Evolutionary conservation across 2,797 vertebrate genomes (phyloP).

Genomic region (Ammospiza maritima): DNA sequence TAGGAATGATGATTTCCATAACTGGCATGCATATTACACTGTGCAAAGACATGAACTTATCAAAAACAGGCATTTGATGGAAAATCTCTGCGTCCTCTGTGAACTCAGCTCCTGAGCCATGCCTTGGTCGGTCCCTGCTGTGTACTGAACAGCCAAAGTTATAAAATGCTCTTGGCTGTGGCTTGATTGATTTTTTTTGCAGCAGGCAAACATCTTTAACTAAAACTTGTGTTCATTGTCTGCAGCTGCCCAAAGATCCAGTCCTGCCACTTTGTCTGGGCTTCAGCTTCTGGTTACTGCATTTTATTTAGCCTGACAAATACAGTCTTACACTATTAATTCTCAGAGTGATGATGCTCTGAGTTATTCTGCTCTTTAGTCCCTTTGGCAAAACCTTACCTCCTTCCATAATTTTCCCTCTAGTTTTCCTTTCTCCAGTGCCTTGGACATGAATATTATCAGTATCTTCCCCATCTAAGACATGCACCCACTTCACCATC

Average conservation of each 20-base stretch:
- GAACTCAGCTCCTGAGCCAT: not conserved
- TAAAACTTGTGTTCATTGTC: not conserved
- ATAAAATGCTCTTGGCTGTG: not conserved
- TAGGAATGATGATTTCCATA: not conserved
- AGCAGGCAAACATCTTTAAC: not conserved
- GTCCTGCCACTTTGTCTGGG: not conserved
- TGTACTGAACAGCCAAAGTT: not conserved
- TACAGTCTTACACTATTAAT: not conserved
- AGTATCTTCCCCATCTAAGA: not conserved
- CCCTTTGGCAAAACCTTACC: not conserved
- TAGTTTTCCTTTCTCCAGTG: not conserved
- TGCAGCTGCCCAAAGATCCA: not conserved
- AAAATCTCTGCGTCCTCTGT: not conserved
- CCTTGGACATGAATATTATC: not conserved
- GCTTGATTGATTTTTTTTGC: not conserved
- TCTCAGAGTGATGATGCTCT: not conserved
- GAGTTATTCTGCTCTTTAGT: not conserved
- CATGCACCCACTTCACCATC: not conserved
- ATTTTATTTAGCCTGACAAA: not conserved
- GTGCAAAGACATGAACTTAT: not conserved
- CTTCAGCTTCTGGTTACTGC: not conserved
- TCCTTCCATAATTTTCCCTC: not conserved
- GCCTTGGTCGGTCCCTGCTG: not conserved
- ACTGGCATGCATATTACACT: not conserved
- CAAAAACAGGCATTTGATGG: not conserved